Evolutionary conservation across 2,113 vertebrate genomes (phyloP).

Genomic region (Trochalopteron elliotii): DNA sequence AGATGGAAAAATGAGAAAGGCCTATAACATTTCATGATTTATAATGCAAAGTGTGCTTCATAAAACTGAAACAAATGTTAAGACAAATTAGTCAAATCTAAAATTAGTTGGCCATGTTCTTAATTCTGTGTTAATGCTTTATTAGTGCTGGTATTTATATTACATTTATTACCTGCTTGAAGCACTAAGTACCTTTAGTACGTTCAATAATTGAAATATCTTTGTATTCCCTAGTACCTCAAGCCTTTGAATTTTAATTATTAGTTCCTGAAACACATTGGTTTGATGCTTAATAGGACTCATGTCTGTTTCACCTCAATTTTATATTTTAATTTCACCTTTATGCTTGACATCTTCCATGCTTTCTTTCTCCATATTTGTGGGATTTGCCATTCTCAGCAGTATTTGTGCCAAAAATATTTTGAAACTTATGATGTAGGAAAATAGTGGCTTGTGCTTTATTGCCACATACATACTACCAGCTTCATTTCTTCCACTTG

Average conservation of each 20-base stretch:
- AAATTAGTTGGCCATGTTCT: neutral
- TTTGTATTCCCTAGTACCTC: neutral
- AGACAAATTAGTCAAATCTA: neutral
- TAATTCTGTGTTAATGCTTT: neutral
- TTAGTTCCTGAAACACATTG: neutral
- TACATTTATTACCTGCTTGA: neutral
- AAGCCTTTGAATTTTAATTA: neutral
- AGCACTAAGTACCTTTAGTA: neutral
- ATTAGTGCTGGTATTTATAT: neutral
- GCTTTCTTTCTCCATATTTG: neutral
- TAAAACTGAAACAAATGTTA: neutral
- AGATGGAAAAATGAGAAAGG: neutral
- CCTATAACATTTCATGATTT: neutral
- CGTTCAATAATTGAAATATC: neutral
- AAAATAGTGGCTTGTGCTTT: neutral
- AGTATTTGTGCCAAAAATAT: neutral
- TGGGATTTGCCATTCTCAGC: neutral
- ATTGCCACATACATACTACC: neutral
- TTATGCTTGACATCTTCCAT: neutral
- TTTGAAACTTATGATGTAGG: neutral
- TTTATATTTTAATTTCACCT: neutral
- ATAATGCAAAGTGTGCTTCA: neutral
- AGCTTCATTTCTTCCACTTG: slow-evolving; percentile 17
- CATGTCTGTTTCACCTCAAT: neutral
- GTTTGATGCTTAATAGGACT: neutral